A percentile compares a stretch with the other conserved stretches of the same genome.
These are phyloP conservation scores for Pocillopora grandis DNA, from an alignment of 92 coral and sea anemone genomes.

Conservation along the genomic window DNA sequence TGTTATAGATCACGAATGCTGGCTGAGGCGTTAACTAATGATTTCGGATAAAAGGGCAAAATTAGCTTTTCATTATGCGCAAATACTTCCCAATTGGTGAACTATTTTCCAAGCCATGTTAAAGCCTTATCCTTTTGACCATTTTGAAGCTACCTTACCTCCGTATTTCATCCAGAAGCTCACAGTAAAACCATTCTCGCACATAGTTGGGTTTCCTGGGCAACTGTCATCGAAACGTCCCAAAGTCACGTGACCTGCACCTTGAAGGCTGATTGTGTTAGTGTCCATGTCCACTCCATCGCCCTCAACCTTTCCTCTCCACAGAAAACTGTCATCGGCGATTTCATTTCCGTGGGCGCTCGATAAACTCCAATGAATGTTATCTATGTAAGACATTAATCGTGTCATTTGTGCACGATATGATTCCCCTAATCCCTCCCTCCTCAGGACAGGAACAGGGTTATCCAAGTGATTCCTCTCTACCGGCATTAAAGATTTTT, in stretches of 20 bases:
- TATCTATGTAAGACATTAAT: neutral
- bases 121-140: too few relatives aligned
- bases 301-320: constrained; percentile 24
- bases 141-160: constrained; percentile 32
- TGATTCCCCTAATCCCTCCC: too few relatives aligned
- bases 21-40: too few relatives aligned
- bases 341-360: neutral
- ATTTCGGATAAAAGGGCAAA: too few relatives aligned
- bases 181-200: constrained; percentile 48
- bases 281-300: constrained; percentile 26
- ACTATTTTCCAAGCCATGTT: too few relatives aligned
- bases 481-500: too few relatives aligned
- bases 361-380: constrained; percentile 28
- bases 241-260: constrained; percentile 30
- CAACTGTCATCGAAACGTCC: constrained; percentile 35
- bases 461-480: too few relatives aligned
- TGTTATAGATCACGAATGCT: too few relatives aligned
- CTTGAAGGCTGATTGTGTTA: constrained; percentile 8
- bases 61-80: too few relatives aligned
- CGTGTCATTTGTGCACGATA: neutral
- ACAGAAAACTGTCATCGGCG: constrained; percentile 16
- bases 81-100: too few relatives aligned
- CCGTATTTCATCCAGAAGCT: constrained; percentile 65
- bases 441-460: too few relatives aligned
- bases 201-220: constrained; percentile 38